Base-by-base conservation (phyloP, 1,140 invertebrate species). In the Drosophila suzukii region DNA sequence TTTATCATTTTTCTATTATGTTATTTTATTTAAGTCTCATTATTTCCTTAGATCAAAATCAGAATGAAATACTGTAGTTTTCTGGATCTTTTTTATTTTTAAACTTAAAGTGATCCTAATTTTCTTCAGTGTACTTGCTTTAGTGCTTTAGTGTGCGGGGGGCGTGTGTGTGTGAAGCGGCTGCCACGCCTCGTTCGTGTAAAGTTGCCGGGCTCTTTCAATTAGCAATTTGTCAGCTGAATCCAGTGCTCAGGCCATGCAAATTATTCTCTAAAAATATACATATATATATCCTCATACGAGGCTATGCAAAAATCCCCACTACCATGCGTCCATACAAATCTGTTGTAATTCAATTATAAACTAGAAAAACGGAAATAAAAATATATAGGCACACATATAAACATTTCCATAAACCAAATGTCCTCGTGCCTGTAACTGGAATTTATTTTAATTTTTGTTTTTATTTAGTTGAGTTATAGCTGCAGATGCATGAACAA, bases 171-270 rank as follows among this genome's bases (percentile, higher is more conserved):
- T 47, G 43, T 43, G 17, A 30, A 56, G 15, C 57, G 57, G 43
- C 15, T 55, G 65, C 60, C 70, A 66, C 76, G 60, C 75, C 75
- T 62, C 67, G 57, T 58, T 36, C 75, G 70, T 73, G 58, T 62
- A 85, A 71, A 70, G 68, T 63, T 86, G 53, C 65, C 27, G 50
- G 41, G 70, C 83, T 81, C 82, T 85, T 85, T 85, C 82, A 85
- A 86, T 85, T 85, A 85, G 82, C 76, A 86, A 85, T 85, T 85
- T 85, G 82, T 85, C 82, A 86, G 78, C 82, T 72, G 60, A 57
- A 78, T 75, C 56, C 63, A 62, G 74, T 36, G 59, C 46, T 59
- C 47, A 46, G 80, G 58, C 67, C 66, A 73, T 83, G 80, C 55
- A 82, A 82, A 82, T 82, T 82, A 82, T 65, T 74, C 65, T 41